A percentile compares a stretch with the other conserved stretches of the same genome.
These are phyloP conservation scores for Empidonax traillii DNA, from an alignment of 2,113 vertebrate species.

Conservation along the genomic window DNA sequence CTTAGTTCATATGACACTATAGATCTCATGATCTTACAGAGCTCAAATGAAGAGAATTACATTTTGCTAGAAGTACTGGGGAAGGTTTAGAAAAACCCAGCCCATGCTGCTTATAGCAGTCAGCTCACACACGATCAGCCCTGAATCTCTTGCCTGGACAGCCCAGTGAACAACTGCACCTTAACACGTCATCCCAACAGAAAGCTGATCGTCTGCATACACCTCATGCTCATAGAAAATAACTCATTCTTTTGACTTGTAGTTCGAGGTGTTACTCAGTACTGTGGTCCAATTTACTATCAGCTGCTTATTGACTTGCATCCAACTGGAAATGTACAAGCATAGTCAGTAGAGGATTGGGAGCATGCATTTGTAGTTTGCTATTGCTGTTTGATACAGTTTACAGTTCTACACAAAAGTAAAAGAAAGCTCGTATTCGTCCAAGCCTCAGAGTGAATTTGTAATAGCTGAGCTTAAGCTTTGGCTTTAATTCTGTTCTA, in stretches of 20 bases:
- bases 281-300: neutral
- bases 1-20: neutral
- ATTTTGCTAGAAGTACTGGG: neutral
- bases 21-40: neutral
- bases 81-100: neutral
- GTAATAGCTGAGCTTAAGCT: neutral
- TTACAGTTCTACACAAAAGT: neutral
- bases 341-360: neutral
- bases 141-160: neutral
- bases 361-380: neutral
- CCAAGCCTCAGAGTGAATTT: neutral
- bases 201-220: rapidly evolving
- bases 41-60: neutral
- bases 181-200: neutral
- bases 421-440: neutral
- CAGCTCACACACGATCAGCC: neutral
- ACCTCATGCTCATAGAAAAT: neutral
- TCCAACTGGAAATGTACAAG: neutral
- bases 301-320: neutral
- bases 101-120: rapidly evolving
- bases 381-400: neutral
- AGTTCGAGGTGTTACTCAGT: neutral
- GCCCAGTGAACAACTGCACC: neutral
- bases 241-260: neutral
- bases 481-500: neutral